Conservation (phyloP, 2,888 invertebrate species). For the Epinotia demarniana region DNA sequence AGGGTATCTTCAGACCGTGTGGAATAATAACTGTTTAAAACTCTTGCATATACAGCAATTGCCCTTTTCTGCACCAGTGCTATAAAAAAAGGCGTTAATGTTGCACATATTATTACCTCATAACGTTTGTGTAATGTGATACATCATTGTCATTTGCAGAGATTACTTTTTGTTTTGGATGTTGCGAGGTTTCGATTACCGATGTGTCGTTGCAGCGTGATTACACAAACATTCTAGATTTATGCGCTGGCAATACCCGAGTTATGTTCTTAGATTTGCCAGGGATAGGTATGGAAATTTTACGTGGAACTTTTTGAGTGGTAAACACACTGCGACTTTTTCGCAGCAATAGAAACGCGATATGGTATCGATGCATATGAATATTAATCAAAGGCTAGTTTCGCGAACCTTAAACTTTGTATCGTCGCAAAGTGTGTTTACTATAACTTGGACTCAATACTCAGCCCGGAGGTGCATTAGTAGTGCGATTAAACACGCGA, state of each 20-base stretch:
- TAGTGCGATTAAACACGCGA: too few species aligned
- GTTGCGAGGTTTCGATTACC: slow-evolving; percentile 8
- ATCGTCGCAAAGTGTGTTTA: too few species aligned
- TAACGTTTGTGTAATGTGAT: slow-evolving; percentile 23
- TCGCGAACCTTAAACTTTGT: too few species aligned
- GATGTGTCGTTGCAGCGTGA: neutral
- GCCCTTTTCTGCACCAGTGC: neutral
- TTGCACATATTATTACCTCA: slow-evolving; percentile 24
- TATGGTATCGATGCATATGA: too few species aligned
- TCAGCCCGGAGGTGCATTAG: too few species aligned
- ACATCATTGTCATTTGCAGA: slow-evolving; percentile 27
- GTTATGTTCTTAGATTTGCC: slow-evolving; percentile 7
- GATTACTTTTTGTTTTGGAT: slow-evolving; percentile 13
- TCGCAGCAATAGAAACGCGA: too few species aligned
- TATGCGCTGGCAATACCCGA: neutral
- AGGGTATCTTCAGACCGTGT: neutral
- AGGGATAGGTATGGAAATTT: neutral
- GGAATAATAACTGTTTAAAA: neutral
- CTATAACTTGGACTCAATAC: too few species aligned
- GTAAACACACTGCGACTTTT: too few species aligned
- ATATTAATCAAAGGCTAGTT: too few species aligned
- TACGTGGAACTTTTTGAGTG: neutral
- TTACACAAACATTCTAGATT: neutral
- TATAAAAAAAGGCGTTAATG: slow-evolving; percentile 19
- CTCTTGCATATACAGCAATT: slow-evolving; percentile 13